These are phyloP conservation scores for Enchytraeus crypticus DNA, from an alignment of 2,888 invertebrate genomes.

Conservation along the genomic window DNA sequence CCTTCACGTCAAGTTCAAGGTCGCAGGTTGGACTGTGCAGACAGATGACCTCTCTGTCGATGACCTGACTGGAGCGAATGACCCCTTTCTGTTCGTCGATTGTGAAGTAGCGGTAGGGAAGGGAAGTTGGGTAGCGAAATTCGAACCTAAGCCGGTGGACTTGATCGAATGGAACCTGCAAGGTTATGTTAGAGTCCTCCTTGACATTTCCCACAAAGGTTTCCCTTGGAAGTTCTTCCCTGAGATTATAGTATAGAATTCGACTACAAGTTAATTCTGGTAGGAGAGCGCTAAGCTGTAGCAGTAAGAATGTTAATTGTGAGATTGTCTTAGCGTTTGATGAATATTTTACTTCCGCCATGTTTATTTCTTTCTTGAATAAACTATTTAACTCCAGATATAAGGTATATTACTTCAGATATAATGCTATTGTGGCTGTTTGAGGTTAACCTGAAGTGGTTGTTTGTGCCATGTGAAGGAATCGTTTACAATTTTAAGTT, in stretches of 20 bases:
- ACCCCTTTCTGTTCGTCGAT: constrained; percentile 80
- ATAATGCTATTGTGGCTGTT: too few relatives aligned
- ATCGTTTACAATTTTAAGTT: too few relatives aligned
- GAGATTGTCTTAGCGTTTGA: too few relatives aligned
- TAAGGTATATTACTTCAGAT: too few relatives aligned
- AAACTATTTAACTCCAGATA: too few relatives aligned
- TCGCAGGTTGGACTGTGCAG: constrained; percentile 1
- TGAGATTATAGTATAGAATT: constrained; percentile 2
- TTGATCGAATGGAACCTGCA: background rate
- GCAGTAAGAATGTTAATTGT: too few relatives aligned
- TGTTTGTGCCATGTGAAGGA: too few relatives aligned
- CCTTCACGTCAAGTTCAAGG: constrained; percentile 7
- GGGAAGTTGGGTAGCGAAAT: constrained; percentile 2
- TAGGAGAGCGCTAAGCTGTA: too few relatives aligned
- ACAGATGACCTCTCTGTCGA: constrained; percentile 73
- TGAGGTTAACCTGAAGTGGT: too few relatives aligned
- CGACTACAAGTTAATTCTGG: too few relatives aligned
- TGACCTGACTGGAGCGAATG: constrained; percentile 62
- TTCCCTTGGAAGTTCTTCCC: constrained; percentile 8
- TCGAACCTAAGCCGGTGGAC: constrained; percentile 1
- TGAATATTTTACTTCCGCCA: too few relatives aligned
- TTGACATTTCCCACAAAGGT: constrained; percentile 14
- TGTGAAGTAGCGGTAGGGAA: constrained; percentile 53
- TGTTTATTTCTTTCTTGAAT: too few relatives aligned
- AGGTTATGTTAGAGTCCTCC: constrained; percentile 7